phyloP scores from a whole-genome alignment of 2,113 vertebrate species.

The Zosterops pallidus region DNA sequence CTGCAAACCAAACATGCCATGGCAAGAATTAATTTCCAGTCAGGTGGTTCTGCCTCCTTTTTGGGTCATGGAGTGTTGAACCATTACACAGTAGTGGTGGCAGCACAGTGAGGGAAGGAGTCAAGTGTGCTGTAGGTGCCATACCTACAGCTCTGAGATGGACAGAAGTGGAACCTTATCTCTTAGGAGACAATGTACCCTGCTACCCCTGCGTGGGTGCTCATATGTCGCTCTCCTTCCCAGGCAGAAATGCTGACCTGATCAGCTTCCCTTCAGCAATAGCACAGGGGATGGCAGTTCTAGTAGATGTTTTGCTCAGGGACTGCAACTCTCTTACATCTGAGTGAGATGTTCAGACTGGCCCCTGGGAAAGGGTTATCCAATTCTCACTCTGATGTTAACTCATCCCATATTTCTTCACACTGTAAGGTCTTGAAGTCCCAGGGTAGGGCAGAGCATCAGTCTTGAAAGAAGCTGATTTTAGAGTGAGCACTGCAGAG shows the following conservation, averaged over 20 bases:
- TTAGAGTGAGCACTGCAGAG: neutral
- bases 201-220: neutral
- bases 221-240: neutral
- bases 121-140: neutral
- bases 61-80: neutral
- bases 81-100: neutral
- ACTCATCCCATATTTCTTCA: neutral
- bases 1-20: neutral
- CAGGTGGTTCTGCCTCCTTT: neutral
- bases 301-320: neutral
- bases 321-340: neutral
- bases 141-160: neutral
- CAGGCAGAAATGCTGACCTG: neutral
- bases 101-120: neutral
- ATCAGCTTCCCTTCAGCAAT: neutral
- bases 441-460: neutral
- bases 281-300: neutral
- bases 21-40: neutral
- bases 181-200: neutral
- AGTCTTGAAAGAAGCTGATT: slow-evolving; percentile 29
- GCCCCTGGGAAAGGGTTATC: neutral
- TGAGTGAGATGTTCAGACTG: slow-evolving; percentile 9
- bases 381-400: neutral
- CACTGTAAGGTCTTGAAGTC: neutral
- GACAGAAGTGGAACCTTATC: neutral